These are phyloP conservation scores for Penelope pileata DNA, from an alignment of 2,113 vertebrate species.

Conservation along the genomic window DNA sequence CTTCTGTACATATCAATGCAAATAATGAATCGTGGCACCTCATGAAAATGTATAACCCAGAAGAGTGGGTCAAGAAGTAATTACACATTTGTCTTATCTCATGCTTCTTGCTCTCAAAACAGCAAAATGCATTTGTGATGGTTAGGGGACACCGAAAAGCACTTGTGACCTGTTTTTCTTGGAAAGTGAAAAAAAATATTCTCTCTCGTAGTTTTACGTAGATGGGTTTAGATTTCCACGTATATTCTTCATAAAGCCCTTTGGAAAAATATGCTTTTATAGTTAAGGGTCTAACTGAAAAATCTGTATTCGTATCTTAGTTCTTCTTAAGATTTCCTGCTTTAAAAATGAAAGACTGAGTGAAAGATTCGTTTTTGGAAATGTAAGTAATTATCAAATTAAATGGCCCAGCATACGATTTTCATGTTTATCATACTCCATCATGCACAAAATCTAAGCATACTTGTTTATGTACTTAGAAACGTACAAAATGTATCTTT, in stretches of 20 bases:
- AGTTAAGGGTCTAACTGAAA: neutral
- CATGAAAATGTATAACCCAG: constrained; percentile 79
- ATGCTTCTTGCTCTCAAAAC: constrained; percentile 75
- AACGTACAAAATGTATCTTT: neutral
- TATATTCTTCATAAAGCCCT: neutral
- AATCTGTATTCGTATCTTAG: neutral
- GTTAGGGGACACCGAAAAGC: constrained; percentile 12
- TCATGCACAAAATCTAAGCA: neutral
- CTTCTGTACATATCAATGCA: constrained; percentile 79
- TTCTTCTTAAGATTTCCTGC: neutral
- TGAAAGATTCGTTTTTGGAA: neutral
- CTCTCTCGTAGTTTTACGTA: neutral
- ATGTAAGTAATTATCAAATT: neutral
- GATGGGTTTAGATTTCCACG: neutral
- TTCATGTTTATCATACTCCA: neutral
- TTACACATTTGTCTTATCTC: constrained; percentile 83
- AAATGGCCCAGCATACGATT: neutral
- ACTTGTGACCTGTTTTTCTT: constrained; percentile 34
- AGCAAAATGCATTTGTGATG: constrained; percentile 55
- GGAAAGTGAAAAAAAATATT: neutral
- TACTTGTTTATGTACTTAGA: neutral
- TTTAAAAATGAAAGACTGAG: neutral
- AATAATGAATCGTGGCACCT: constrained; percentile 81
- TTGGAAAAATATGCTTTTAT: neutral
- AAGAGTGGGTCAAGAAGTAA: constrained; percentile 81